Conservation (phyloP, 2,888 invertebrate species). For the Trichogramma dendrolimi region DNA sequence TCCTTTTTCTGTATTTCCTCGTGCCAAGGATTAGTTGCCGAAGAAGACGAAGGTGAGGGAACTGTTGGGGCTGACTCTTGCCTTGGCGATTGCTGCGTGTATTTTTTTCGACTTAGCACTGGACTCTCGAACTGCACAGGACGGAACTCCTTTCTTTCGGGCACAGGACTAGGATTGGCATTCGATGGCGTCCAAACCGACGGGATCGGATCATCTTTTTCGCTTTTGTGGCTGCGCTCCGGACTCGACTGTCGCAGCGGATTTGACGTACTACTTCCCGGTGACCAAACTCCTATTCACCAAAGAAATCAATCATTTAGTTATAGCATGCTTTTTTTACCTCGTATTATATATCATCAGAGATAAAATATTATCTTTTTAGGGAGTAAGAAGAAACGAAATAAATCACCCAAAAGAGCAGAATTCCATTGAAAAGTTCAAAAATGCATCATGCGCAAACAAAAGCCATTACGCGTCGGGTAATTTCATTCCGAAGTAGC, state of each 20-base stretch:
- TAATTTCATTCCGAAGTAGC: no score
- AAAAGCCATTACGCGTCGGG: no score
- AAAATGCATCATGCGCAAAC: no score
- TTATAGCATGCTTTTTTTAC: not conserved
- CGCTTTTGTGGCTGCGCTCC: slow-evolving; percentile 53
- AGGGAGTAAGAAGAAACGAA: no score
- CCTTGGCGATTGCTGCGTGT: slow-evolving; percentile 27
- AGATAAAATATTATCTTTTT: no score
- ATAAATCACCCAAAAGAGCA: no score
- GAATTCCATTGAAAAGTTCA: no score
- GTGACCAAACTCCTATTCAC: slow-evolving; percentile 61
- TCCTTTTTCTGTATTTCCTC: slow-evolving; percentile 6
- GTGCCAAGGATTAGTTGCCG: not conserved
- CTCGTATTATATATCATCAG: not conserved
- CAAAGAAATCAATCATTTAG: not conserved
- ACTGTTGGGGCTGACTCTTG: not conserved
- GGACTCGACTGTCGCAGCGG: slow-evolving; percentile 50
- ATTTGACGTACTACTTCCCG: slow-evolving; percentile 49
- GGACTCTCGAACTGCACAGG: slow-evolving; percentile 75
- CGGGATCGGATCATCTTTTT: slow-evolving; percentile 59
- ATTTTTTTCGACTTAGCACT: slow-evolving; percentile 56
- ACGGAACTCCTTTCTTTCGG: slow-evolving; percentile 73
- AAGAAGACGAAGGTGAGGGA: no score
- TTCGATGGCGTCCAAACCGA: slow-evolving; percentile 77
- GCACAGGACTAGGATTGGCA: slow-evolving; percentile 68